Conservation (phyloP, 2,888 invertebrate species). For the Glyphotaelius pellucidus region DNA sequence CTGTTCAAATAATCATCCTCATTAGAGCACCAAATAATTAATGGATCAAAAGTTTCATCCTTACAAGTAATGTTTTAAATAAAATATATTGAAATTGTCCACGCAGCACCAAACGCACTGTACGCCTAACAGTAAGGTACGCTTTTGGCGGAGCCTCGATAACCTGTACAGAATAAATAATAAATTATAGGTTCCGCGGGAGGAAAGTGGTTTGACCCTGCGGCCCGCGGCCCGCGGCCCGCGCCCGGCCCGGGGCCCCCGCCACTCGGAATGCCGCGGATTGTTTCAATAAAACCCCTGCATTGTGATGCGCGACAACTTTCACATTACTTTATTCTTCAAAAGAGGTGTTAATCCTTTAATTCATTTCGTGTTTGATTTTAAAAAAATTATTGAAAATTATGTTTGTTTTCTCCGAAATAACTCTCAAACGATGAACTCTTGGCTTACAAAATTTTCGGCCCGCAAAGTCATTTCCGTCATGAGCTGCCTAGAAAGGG, state of each 20-base stretch:
- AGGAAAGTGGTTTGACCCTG: conserved; percentile 64
- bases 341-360: not conserved
- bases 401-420: not conserved
- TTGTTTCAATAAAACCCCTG: conserved; percentile 7
- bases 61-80: not conserved
- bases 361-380: not conserved
- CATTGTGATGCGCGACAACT: conserved; percentile 13
- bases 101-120: conserved; percentile 30
- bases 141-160: conserved; percentile 59
- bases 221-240: conserved; percentile 37
- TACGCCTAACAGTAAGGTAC: conserved; percentile 54
- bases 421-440: not conserved
- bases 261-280: conserved; percentile 15
- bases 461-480: too few relatives aligned
- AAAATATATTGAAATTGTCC: not conserved
- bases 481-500: too few relatives aligned
- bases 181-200: conserved; percentile 63
- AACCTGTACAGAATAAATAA: conserved; percentile 47
- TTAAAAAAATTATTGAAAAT: too few relatives aligned
- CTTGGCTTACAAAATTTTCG: too few relatives aligned
- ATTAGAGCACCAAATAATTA: too few relatives aligned
- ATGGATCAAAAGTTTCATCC: too few relatives aligned
- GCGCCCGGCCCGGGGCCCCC: not conserved
- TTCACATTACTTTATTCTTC: not conserved
- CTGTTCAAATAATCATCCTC: too few relatives aligned